phyloP scores from a whole-genome alignment of 2,113 vertebrate species.

The Sinocyclocheilus grahami region DNA sequence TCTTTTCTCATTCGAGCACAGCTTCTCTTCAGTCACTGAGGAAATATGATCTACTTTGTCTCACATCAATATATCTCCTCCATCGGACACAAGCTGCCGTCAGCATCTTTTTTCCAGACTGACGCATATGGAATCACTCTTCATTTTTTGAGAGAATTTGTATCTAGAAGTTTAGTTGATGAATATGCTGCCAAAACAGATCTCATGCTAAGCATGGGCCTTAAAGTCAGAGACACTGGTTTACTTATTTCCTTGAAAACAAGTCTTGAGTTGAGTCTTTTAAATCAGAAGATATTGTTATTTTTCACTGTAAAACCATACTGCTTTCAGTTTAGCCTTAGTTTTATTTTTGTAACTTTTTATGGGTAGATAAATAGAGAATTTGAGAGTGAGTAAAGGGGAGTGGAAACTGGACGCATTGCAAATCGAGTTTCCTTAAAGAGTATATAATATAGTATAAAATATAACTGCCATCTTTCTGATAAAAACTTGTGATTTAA shows the following conservation, averaged over 20 bases:
- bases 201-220: neutral
- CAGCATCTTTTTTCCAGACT: neutral
- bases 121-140: constrained; percentile 7
- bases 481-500: neutral
- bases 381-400: neutral
- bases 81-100: neutral
- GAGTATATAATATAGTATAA: neutral
- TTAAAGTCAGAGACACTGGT: neutral
- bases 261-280: neutral
- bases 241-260: neutral
- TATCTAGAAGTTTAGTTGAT: neutral
- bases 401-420: neutral
- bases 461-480: neutral
- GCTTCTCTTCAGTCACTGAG: neutral
- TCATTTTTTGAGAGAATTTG: neutral
- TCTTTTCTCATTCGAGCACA: neutral
- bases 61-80: constrained; percentile 16
- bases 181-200: neutral
- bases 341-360: neutral
- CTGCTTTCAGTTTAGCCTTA: no score
- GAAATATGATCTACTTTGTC: constrained; percentile 27
- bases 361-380: neutral
- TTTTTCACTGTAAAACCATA: neutral
- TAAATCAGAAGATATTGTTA: neutral
- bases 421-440: neutral